These are phyloP conservation scores for Bubalus kerabau DNA, from an alignment of 2,113 vertebrate species.

Conservation along the genomic window DNA sequence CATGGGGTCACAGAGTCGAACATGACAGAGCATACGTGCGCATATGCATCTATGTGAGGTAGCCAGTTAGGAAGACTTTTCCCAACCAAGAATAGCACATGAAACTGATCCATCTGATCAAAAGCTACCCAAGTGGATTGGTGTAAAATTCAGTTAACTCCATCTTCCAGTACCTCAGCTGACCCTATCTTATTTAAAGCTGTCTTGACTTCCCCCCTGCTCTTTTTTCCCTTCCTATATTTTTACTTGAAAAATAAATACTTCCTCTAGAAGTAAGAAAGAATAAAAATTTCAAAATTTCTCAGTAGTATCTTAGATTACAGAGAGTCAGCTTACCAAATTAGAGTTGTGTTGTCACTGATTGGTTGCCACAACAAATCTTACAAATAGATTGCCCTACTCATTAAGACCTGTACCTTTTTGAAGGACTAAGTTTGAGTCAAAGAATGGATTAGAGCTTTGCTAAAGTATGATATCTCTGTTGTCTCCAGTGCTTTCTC, in stretches of 20 bases:
- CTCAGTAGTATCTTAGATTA: not conserved
- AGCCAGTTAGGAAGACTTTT: not conserved
- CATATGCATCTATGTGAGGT: not conserved
- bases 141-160: constrained; percentile 56
- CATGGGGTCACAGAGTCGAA: not conserved
- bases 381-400: constrained; percentile 79
- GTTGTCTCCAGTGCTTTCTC: constrained; percentile 60
- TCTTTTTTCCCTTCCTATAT: not conserved
- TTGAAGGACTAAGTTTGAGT: constrained; percentile 74
- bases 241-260: not conserved
- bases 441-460: constrained; percentile 75
- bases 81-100: not conserved
- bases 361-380: constrained; percentile 71
- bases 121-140: constrained; percentile 50
- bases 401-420: constrained; percentile 75
- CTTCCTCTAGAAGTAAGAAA: constrained; percentile 46
- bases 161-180: constrained; percentile 55
- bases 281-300: not conserved
- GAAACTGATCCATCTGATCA: constrained; percentile 36
- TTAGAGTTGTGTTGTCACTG: constrained; percentile 45
- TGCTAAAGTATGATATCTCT: constrained; percentile 74
- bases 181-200: constrained; percentile 61
- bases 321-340: constrained; percentile 44
- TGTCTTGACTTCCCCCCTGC: constrained; percentile 1
- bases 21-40: not conserved